Evolutionary conservation across 2,797 vertebrate species (phyloP).

Genomic region (Sebastes ruberrimus): DNA sequence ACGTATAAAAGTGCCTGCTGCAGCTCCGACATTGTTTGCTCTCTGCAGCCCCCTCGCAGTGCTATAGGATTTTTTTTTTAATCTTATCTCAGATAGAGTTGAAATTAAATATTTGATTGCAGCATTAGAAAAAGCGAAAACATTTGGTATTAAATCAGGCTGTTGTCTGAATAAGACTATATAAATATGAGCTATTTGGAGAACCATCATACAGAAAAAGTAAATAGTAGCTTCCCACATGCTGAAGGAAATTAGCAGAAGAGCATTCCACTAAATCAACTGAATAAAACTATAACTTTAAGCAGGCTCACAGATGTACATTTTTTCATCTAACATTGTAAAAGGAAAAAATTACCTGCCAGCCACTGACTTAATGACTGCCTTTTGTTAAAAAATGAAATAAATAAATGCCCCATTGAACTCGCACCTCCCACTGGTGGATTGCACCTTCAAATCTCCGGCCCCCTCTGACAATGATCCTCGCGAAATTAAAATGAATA

Average conservation of each 20-base stretch:
- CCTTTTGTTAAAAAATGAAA: constrained; percentile 27
- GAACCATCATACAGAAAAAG: not conserved
- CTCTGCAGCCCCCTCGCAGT: constrained; percentile 21
- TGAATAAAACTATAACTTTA: constrained; percentile 1
- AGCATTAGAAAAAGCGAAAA: not conserved
- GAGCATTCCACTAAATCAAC: not conserved
- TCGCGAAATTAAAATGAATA: constrained; percentile 66
- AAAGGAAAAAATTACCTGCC: constrained; percentile 33
- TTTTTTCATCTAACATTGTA: constrained; percentile 2
- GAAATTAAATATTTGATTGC: constrained; percentile 36
- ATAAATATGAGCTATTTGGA: constrained; percentile 4
- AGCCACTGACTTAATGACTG: constrained; percentile 19
- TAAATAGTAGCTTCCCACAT: constrained; percentile 2
- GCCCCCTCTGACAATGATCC: constrained; percentile 47
- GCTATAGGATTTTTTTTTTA: not conserved
- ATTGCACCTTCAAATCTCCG: constrained; percentile 35
- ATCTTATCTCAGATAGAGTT: constrained; percentile 16
- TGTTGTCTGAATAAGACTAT: constrained; percentile 1
- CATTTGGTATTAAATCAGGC: not conserved
- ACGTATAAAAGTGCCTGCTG: constrained; percentile 71
- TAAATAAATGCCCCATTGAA: constrained; percentile 22
- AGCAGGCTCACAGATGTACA: constrained; percentile 17
- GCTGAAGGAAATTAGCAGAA: not conserved
- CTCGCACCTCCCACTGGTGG: constrained; percentile 17
- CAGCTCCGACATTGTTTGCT: constrained; percentile 25